Evolutionary conservation across 2,797 vertebrate genomes (phyloP), one percentile per base, ranked within the genome.

Genomic region (Schizopygopsis pylzovi): DNA sequence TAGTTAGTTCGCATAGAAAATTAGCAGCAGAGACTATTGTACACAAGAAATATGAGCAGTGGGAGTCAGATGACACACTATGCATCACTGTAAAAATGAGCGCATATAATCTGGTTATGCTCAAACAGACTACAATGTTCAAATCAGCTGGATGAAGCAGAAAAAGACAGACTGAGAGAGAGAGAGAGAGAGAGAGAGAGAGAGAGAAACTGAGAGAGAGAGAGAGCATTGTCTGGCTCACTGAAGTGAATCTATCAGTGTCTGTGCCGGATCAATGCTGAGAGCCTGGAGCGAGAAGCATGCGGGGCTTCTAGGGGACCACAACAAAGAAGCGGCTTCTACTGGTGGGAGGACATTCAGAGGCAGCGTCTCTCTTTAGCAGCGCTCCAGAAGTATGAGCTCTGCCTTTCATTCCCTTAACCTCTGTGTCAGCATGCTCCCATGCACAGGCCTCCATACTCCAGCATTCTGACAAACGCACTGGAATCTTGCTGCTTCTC

Each of bases 321-420:
- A 93, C 94, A 95, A 93, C 93, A 94, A 95, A 95, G 93, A 91
- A 91, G 91, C 93, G 92, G 92, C 91, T 93, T 94, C 93, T 95
- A n/a, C 94, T 94, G 91, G 95, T 95, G 94, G 94, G 94, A 95
- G 94, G 93, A 94, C 93, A 94, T 95, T 95, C 93, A 95, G 92
- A 95, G 88, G 90, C 90, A 92, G 90, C 59, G 81, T 88, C 91
- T 94, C 92, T 93, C 94, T 95, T 94, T 95, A 94, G 94, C 93
- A 92, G 88, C 88, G 88, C 93, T 94, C 94, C 94, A 94, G 92
- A 91, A 94, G 93, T 79, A 92, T 92, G 93, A 92, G 88, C 89
- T 90, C 91, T 92, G 90, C 89, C 92, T 94, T 93, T 93, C 92
- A 94, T 93, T 93, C 93, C 92, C 92, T 95, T 94, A 94, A 95